phyloP scores from a whole-genome alignment of 2,113 vertebrate species.

The Plecotus auritus region DNA sequence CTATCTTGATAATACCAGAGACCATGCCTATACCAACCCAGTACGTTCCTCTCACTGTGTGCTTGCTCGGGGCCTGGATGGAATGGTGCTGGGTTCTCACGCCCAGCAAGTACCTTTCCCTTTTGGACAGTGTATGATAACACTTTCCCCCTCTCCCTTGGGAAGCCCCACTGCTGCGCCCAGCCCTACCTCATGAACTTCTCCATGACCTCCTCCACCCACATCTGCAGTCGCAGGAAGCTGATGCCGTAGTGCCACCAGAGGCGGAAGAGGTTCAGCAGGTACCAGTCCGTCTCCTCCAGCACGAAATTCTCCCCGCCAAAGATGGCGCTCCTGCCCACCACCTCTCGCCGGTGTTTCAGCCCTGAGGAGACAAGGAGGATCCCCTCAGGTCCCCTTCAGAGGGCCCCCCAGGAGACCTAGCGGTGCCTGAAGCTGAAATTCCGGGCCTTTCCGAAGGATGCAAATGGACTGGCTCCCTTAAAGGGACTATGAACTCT shows the following conservation, averaged over 20 bases:
- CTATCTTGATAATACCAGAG: rapidly evolving
- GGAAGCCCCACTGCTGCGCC: neutral
- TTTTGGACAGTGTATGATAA: neutral
- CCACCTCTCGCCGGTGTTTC: constrained; percentile 91
- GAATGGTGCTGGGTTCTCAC: neutral
- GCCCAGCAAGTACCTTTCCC: too few relatives aligned
- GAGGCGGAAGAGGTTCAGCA: constrained; percentile 94
- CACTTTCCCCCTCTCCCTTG: neutral
- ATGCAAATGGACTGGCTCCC: neutral
- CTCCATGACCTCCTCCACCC: constrained; percentile 99
- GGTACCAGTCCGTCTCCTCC: constrained; percentile 98
- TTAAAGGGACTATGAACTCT: neutral
- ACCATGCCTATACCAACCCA: neutral
- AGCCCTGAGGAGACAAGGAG: constrained; percentile 83
- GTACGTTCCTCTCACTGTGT: neutral
- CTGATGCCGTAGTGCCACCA: constrained; percentile 99
- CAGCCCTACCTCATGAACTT: constrained; percentile 96
- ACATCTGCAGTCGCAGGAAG: constrained; percentile 98
- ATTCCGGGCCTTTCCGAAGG: neutral
- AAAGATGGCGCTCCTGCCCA: constrained; percentile 93
- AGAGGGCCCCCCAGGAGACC: neutral
- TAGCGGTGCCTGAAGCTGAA: neutral
- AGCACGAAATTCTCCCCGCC: constrained; percentile 91
- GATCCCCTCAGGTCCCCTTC: neutral
- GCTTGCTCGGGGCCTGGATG: neutral